Conservation (phyloP, 2,888 invertebrate genomes). For the Tipula helvola region DNA sequence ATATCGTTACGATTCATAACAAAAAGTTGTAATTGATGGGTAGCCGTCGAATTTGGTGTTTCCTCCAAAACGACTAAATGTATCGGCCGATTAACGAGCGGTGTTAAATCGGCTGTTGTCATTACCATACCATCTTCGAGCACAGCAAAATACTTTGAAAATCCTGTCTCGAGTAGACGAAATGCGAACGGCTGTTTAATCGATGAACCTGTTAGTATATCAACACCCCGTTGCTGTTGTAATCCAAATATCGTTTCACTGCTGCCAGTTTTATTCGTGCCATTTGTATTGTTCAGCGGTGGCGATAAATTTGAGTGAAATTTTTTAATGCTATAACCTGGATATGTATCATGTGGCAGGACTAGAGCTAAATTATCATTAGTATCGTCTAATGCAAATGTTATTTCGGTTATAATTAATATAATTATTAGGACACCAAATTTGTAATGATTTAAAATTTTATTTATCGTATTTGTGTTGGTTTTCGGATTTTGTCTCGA, state of each 20-base stretch:
- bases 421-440: neutral
- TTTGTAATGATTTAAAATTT: neutral
- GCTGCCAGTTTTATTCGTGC: neutral
- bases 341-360: conserved; percentile 80
- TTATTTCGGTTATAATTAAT: neutral
- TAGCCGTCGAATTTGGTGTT: conserved; percentile 63
- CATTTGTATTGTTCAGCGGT: neutral
- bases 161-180: conserved; percentile 63
- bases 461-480: neutral
- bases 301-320: conserved; percentile 39
- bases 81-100: conserved; percentile 67
- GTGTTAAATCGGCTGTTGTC: conserved; percentile 77
- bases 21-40: conserved; percentile 67
- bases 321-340: conserved; percentile 76
- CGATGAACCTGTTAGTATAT: neutral
- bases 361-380: conserved; percentile 39
- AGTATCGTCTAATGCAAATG: conserved; percentile 15
- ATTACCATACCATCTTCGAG: conserved; percentile 79
- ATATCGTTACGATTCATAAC: conserved; percentile 73
- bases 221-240: neutral
- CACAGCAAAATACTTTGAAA: conserved; percentile 75
- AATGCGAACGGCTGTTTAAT: conserved; percentile 38
- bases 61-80: conserved; percentile 72
- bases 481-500: neutral
- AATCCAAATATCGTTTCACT: neutral